Base-by-base conservation (phyloP, 2,113 vertebrate species). In the Centropus bengalensis region DNA sequence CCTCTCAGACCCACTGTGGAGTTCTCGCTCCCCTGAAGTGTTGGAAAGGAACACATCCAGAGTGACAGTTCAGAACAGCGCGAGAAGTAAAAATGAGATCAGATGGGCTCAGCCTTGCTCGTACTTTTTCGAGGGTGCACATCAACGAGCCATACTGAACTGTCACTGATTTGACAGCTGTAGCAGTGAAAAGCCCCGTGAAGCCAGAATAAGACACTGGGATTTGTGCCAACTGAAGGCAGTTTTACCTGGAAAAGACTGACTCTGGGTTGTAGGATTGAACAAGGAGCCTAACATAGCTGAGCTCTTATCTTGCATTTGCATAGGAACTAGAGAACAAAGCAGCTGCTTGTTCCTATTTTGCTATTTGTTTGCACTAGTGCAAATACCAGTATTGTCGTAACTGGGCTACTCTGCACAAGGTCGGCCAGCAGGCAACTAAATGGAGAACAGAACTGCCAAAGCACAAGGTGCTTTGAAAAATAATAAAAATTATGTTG, bases 241-340 rank as follows among this genome's bases (percentile, higher is more conserved):
- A 86, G 81, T 51, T 97, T 93, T 91, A 88, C 76, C 96, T 96
- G 80, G 80, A 87, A 89, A 96, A 93, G 80, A 24, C 54, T 89
- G 63, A 3, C n/a, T 49, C 86, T 83, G 75, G 92, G 89, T 49
- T 70, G 67, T 96, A 83, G 71, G 22, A 13, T 63, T 82, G 67
- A 60, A 71, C 28, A 59, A 89, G 86, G 82, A 93, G 83, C 89
- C 78, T 73, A 93, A 91, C 20, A 12, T 14, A 90, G 91, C 78
- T 66, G 12, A 92, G 68, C 70, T 77, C 73, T 96, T 91, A n/a
- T 74, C 55, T 94, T 67, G 86, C 44, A 33, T 86, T 84, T 76
- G 75, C 84, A 45, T 73, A 49, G 94, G 79, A 89, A 69, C 8
- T 22, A 59, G 68, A 78, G 62, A 75, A 66, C 36, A 86, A 87